These are phyloP conservation scores for Clarias magur DNA, from an alignment of 2,113 vertebrate genomes.

Conservation along the genomic window DNA sequence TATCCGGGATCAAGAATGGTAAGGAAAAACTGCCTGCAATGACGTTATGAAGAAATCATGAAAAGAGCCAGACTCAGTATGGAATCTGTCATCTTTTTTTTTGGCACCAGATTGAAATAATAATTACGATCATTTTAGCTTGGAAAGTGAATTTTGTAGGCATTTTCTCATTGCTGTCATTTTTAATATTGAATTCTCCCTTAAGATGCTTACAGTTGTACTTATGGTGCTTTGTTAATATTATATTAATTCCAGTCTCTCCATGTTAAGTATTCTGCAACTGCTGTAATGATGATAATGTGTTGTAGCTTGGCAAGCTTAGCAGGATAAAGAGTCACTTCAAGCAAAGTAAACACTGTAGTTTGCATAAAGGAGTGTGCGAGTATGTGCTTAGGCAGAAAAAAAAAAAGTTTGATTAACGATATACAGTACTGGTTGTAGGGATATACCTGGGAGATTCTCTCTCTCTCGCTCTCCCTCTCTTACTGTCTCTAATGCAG, in stretches of 20 bases:
- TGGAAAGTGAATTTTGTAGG: slow-evolving; percentile 18
- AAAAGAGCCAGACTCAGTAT: not conserved
- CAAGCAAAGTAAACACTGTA: slow-evolving; percentile 6
- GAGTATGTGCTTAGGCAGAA: not conserved
- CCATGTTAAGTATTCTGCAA: slow-evolving; percentile 13
- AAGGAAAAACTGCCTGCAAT: not conserved
- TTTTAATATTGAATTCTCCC: not conserved
- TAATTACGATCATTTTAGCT: slow-evolving; percentile 9
- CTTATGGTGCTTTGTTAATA: slow-evolving; percentile 19
- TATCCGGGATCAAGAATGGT: not conserved
- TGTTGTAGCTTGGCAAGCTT: slow-evolving; percentile 22
- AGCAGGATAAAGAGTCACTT: not conserved
- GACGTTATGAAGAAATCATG: not conserved
- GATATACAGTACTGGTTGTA: not conserved
- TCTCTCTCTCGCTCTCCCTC: not conserved
- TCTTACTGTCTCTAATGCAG: slow-evolving; percentile 17
- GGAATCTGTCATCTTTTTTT: not conserved
- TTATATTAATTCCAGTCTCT: slow-evolving; percentile 33
- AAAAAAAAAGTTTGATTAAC: slow-evolving; percentile 14
- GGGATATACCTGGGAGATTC: not conserved
- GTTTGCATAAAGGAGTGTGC: slow-evolving; percentile 21
- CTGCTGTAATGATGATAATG: slow-evolving; percentile 35
- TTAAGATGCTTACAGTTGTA: not conserved
- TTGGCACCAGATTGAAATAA: not conserved
- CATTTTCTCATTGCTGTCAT: slow-evolving; percentile 28